Conservation (phyloP, 2,113 vertebrate species). For the Blennius ocellaris region DNA sequence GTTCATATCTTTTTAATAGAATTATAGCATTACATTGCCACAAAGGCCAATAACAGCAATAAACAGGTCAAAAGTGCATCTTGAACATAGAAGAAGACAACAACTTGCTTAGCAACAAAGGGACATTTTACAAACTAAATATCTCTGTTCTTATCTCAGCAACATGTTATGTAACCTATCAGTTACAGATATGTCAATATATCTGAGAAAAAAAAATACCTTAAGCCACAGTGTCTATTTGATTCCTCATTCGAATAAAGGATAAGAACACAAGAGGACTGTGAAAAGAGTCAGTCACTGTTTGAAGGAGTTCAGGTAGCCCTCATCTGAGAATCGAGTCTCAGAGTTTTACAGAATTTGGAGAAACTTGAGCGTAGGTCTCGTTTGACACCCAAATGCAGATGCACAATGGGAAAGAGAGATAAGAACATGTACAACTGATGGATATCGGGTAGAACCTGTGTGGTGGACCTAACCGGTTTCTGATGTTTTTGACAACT, state of each 20-base stretch:
- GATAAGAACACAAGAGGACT: background rate
- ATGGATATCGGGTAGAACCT: conserved; percentile 28
- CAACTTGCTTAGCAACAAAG: conserved; percentile 3
- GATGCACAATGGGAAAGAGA: conserved; percentile 4
- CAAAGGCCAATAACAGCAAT: conserved; percentile 4
- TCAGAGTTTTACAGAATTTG: conserved; percentile 16
- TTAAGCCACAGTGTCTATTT: conserved; percentile 4
- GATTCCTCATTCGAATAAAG: background rate
- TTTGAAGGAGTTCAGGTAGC: conserved; percentile 11
- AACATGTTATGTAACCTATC: conserved; percentile 1
- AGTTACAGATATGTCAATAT: background rate
- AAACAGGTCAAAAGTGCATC: conserved; percentile 48
- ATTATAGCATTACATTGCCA: conserved; percentile 10
- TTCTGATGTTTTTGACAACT: no score
- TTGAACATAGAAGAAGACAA: conserved; percentile 18
- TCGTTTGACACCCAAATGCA: conserved; percentile 45
- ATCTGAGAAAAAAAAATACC: conserved; percentile 2
- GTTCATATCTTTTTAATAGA: conserved; percentile 35
- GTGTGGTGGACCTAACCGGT: conserved; percentile 38
- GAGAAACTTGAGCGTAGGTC: conserved; percentile 1
- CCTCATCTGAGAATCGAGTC: conserved; percentile 52
- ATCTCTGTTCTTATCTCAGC: background rate
- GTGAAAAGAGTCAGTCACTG: background rate
- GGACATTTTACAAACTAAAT: conserved; percentile 25
- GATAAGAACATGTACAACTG: conserved; percentile 16